Evolutionary conservation across 1,140 invertebrate species (phyloP).

Genomic region (Lepidotrigona ventralis): DNA sequence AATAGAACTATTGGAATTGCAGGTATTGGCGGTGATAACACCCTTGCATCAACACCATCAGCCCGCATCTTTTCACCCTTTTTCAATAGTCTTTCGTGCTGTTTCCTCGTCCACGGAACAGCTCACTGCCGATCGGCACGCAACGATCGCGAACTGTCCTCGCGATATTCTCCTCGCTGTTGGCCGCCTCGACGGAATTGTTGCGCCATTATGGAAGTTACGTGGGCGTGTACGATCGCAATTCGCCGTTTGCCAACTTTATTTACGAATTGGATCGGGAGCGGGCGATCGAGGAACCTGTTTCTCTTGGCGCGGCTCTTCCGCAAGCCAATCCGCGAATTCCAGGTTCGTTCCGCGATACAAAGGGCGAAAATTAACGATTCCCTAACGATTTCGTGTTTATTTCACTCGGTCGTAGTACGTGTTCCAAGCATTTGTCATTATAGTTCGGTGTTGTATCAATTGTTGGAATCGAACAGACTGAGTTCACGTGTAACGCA

Average conservation of each 20-base stretch:
- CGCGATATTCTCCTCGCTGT: constrained; percentile 62
- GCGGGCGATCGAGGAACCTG: constrained; percentile 37
- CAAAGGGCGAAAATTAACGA: constrained; percentile 14
- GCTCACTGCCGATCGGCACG: constrained; percentile 75
- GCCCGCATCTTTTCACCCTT: constrained; percentile 28
- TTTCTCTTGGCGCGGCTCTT: constrained; percentile 16
- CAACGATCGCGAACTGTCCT: constrained; percentile 74
- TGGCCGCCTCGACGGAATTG: constrained; percentile 70
- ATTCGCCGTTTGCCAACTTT: constrained; percentile 79
- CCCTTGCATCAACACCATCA: constrained; percentile 64
- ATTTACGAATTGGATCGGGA: constrained; percentile 76
- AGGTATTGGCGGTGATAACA: constrained; percentile 63
- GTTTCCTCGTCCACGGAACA: constrained; percentile 59
- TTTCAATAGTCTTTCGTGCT: constrained; percentile 24
- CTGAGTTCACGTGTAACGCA: neutral
- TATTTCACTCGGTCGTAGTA: neutral
- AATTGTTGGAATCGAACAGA: neutral
- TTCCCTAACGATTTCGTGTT: constrained; percentile 14
- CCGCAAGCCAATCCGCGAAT: constrained; percentile 2
- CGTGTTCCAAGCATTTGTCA: neutral
- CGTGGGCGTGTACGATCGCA: constrained; percentile 78
- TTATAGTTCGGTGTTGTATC: neutral
- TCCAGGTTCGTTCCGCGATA: too few relatives aligned
- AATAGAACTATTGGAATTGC: constrained; percentile 41
- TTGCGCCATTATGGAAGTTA: constrained; percentile 79